Evolutionary conservation across 2,888 invertebrate species (phyloP).

Genomic region (Sarcophaga variegata): DNA sequence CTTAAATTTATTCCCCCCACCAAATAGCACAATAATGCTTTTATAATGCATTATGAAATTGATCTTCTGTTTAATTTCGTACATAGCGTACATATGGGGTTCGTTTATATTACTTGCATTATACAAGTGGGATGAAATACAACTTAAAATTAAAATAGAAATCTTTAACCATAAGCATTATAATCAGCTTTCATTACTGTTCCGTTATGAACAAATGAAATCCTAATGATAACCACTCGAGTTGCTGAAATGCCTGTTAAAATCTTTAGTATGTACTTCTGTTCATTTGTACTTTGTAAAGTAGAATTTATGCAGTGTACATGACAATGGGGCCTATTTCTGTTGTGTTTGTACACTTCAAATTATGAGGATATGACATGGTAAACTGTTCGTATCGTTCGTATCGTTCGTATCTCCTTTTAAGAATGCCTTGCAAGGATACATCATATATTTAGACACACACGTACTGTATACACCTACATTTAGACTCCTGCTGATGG

Average conservation of each 20-base stretch:
- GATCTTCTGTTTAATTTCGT: background rate
- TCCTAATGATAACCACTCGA: background rate
- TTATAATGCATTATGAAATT: background rate
- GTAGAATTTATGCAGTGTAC: slow-evolving; percentile 47
- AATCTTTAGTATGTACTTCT: background rate
- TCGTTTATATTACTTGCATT: background rate
- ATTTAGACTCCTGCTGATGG: background rate
- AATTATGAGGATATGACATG: background rate
- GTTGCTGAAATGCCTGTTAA: background rate
- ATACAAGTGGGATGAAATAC: background rate
- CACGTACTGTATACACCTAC: background rate
- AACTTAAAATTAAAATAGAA: background rate
- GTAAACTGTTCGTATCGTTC: background rate
- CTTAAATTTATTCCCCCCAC: too few species aligned
- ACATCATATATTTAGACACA: background rate
- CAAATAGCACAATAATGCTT: too few species aligned
- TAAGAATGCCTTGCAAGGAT: background rate
- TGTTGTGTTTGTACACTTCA: background rate
- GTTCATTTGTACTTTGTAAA: background rate
- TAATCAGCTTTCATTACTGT: background rate
- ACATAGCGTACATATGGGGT: background rate
- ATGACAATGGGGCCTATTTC: slow-evolving; percentile 42
- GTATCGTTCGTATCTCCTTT: background rate
- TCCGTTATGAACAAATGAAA: background rate
- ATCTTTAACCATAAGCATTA: background rate